Evolutionary conservation across 1,140 invertebrate species (phyloP).

Genomic region (Leptopilina boulardi): DNA sequence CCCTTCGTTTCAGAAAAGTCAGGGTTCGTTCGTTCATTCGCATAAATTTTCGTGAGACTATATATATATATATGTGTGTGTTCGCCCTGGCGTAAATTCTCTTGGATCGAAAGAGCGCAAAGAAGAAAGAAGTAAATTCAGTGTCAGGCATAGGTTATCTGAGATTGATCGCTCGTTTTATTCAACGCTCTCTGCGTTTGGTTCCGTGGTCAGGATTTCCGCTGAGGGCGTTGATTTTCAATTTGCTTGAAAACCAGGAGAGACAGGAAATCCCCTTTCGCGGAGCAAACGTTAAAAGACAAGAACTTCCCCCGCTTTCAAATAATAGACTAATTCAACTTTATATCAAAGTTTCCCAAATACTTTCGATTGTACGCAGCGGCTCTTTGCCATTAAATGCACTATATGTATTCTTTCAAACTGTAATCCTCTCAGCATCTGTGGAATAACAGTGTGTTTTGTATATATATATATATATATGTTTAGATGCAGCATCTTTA

Average conservation of each 20-base stretch:
- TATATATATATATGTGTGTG: too few species aligned
- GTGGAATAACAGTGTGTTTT: too few species aligned
- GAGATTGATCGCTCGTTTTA: constrained; percentile 67
- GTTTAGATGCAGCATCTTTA: too few species aligned
- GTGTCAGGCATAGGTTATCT: constrained; percentile 59
- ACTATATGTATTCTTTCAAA: too few species aligned
- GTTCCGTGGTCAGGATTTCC: constrained; percentile 59
- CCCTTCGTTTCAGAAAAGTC: constrained; percentile 35
- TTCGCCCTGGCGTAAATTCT: constrained; percentile 59
- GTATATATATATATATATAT: too few species aligned
- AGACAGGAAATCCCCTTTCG: constrained; percentile 49
- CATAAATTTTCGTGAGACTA: constrained; percentile 60
- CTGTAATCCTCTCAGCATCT: too few species aligned
- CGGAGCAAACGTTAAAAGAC: not conserved
- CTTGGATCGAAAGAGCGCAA: constrained; percentile 58
- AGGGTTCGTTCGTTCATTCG: constrained; percentile 43
- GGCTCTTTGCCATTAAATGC: too few species aligned
- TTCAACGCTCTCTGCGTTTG: constrained; percentile 56
- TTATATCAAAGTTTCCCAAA: not conserved
- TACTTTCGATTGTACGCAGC: not conserved
- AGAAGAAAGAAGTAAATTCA: constrained; percentile 56
- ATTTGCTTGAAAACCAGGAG: constrained; percentile 54
- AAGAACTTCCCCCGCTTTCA: not conserved
- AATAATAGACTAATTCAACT: constrained; percentile 25
- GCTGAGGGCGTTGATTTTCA: constrained; percentile 62